Percentiles rank a stretch among this genome's conserved stretches.
These are phyloP conservation scores for Aspiorhynchus laticeps DNA, from an alignment of 2,113 vertebrate genomes.

Conservation along the genomic window DNA sequence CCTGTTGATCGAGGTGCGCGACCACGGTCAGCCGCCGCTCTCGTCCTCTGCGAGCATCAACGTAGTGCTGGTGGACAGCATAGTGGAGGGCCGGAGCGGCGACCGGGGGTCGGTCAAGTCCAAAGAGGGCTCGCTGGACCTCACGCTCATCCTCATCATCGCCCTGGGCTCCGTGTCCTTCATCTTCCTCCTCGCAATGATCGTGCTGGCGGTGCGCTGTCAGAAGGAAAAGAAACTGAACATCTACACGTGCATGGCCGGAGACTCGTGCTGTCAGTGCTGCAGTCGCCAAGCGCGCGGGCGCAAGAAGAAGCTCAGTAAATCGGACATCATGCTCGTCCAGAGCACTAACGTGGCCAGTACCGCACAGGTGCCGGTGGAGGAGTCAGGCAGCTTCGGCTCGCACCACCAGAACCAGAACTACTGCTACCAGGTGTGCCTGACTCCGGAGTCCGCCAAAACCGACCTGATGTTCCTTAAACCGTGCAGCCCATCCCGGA, in stretches of 20 bases:
- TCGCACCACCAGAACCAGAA: constrained; percentile 95
- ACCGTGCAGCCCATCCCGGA: constrained; percentile 91
- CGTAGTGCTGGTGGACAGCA: constrained; percentile 87
- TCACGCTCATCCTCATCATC: constrained; percentile 95
- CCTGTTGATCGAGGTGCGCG: constrained; percentile 91
- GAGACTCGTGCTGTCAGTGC: constrained; percentile 73
- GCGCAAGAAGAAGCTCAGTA: constrained; percentile 86
- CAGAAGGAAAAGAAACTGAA: constrained; percentile 96
- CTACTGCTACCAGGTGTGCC: constrained; percentile 99
- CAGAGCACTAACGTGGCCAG: constrained; percentile 84
- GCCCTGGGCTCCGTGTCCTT: constrained; percentile 94
- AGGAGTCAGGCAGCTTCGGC: constrained; percentile 88
- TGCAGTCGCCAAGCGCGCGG: constrained; percentile 81
- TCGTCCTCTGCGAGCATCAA: constrained; percentile 89
- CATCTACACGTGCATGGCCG: constrained; percentile 82
- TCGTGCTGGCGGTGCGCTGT: constrained; percentile 92
- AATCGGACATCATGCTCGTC: constrained; percentile 97
- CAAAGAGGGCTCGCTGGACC: constrained; percentile 86
- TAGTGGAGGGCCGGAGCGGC: constrained; percentile 75
- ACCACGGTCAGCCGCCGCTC: constrained; percentile 93
- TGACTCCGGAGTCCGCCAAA: constrained; percentile 97
- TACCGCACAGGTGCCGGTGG: constrained; percentile 82
- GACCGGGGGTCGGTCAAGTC: constrained; percentile 63
- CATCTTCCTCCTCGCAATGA: constrained; percentile 95
- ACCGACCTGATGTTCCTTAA: constrained; percentile 99